Conservation (phyloP, 2,888 invertebrate species). For the Nomada fabriciana region DNA sequence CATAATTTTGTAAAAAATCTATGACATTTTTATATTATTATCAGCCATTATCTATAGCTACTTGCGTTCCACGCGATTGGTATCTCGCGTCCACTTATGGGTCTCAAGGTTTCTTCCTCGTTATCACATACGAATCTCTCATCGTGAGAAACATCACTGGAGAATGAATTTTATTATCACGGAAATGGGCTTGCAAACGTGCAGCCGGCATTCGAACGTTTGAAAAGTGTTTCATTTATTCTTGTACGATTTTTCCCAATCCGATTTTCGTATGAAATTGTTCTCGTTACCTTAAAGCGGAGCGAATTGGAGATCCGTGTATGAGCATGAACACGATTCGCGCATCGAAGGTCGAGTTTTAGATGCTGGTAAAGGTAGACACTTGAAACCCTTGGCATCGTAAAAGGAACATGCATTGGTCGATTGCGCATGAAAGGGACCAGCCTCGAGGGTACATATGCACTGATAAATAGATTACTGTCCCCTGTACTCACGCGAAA, state of each 20-base stretch:
- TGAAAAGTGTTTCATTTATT: not conserved
- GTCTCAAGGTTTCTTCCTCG: conserved; percentile 8
- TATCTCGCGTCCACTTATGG: conserved; percentile 8
- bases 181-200: too few relatives aligned
- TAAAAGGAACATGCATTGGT: conserved; percentile 43
- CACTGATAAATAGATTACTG: conserved; percentile 40
- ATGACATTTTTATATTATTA: too few relatives aligned
- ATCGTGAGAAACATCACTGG: not conserved
- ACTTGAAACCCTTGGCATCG: conserved; percentile 47
- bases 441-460: conserved; percentile 30
- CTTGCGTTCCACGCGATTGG: not conserved
- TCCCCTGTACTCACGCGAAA: not conserved
- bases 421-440: conserved; percentile 52
- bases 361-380: conserved; percentile 34
- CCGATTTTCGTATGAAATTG: not conserved
- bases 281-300: not conserved
- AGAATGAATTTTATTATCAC: not conserved
- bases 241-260: too few relatives aligned
- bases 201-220: too few relatives aligned
- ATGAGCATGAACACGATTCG: conserved; percentile 41
- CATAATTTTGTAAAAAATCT: too few relatives aligned
- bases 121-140: not conserved
- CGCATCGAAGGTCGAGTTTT: conserved; percentile 49
- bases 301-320: not conserved
- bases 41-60: conserved; percentile 25